Evolutionary conservation across 2,797 vertebrate genomes (phyloP), one percentile per base, ranked within the genome.

Genomic region (Orientallactaga sibirica): DNA sequence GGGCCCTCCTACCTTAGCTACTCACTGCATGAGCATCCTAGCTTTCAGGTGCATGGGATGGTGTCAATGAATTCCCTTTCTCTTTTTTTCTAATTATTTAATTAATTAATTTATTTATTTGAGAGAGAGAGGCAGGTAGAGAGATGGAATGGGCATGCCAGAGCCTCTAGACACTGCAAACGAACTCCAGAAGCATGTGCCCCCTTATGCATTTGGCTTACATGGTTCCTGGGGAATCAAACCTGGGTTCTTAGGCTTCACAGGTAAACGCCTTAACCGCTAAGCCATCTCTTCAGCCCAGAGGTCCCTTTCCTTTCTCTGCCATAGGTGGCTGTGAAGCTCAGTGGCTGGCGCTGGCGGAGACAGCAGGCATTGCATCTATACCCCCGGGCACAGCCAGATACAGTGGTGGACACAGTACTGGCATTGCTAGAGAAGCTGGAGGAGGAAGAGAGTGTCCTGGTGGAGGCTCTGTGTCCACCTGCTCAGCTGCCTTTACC

Each of bases 401-500:
- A 83, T 2, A 71, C 96, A 0, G 97, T 98, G 94, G 97, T 64
- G 6, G 96, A 83, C 84, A 97, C 92, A 0, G 98, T 98, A 83
- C 91, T 97, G 43, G 94, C 67, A 0, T 10, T 93, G 80, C 93
- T 99, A 85, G 94, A 95, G 12, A 97, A 96, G 77, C 97, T 98
- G 93, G 97, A 96, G 62, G 98, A 98, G 52, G 98, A 98, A 61
- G 98, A 98, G 96, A 97, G 98, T 29, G 96, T 98, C 70, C 88
- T 98, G 55, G 96, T 99, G 93, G 98, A 99, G 96, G 98, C 98
- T 22, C 94, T 98, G 96, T 98, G 98, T 93, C 97, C 98, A 75
- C 96, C 98, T 73, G 96, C 97, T 96, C 93, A 0, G 82, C 92
- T 98, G 86, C 80, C 82, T 58, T 94, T 93, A 71, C 75, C 96